Evolutionary conservation across 2,113 vertebrate species (phyloP).

Genomic region (Rhabdomys dilectus): DNA sequence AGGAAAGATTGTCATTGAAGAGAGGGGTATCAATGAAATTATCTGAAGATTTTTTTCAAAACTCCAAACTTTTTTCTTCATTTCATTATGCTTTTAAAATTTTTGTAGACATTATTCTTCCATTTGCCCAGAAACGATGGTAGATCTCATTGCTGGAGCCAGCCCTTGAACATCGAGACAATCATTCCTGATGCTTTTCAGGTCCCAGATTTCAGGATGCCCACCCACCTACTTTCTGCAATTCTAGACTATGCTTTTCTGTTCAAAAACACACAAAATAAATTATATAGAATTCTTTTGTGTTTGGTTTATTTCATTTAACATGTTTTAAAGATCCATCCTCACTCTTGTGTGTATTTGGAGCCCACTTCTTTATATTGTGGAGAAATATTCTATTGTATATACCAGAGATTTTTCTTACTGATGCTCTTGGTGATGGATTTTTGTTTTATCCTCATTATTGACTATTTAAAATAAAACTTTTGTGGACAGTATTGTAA

Average conservation of each 20-base stretch:
- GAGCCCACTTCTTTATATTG: not conserved
- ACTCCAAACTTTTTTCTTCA: not conserved
- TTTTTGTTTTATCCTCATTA: not conserved
- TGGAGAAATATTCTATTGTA: slow-evolving; percentile 15
- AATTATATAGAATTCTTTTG: not conserved
- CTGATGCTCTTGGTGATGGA: not conserved
- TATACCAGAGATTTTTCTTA: not conserved
- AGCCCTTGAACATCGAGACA: not conserved
- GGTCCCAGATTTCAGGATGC: not conserved
- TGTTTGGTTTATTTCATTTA: slow-evolving; percentile 21
- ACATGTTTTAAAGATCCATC: not conserved
- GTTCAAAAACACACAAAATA: not conserved
- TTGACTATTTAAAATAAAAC: not conserved
- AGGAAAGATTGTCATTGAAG: not conserved
- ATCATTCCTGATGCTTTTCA: not conserved
- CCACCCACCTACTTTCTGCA: not conserved
- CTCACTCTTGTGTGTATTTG: not conserved
- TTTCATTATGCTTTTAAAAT: slow-evolving; percentile 15
- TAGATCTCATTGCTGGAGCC: accelerated
- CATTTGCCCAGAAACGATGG: not conserved
- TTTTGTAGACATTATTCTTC: not conserved
- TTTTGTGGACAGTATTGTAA: not conserved
- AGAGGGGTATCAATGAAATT: not conserved
- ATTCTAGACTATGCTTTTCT: not conserved
- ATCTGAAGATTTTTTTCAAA: not conserved